Base-by-base conservation (phyloP, 2,113 vertebrate species). In the Holacanthus passer region DNA sequence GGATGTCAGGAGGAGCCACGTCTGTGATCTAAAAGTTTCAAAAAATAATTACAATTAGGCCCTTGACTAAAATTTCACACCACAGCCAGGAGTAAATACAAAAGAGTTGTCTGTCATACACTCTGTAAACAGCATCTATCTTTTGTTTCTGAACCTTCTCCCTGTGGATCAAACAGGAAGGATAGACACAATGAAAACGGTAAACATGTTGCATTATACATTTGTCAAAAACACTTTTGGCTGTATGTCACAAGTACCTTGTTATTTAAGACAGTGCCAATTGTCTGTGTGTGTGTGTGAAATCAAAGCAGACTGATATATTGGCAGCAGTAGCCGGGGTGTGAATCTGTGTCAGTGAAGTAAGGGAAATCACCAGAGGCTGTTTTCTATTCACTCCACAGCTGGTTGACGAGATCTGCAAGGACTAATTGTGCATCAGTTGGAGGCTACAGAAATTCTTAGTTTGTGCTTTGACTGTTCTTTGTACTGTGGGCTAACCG, bases 171-270 rank as follows among this genome's bases (percentile, higher is more conserved):
- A 63, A 77, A 83, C 73, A 77, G 12, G 14, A 84, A 82, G 50
- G 74, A 69, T 7, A 85, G 60, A 75, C 70, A 82, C 83, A 82
- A 81, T 75, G 52, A 79, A 83, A 80, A 73, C 39, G 53, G 82
- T 89, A 92, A 92, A 93, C 90, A 92, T 83, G 86, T 31, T 94
- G 81, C 91, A 93, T 93, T 93, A 94, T 94, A 89, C 81, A 93
- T 92, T 85, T 84, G 86, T 84, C 85, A 91, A 91, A 91, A 87
- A 84, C 80, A 92, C 73, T 88, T 88, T 93, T 93, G 91, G 91
- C 92, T 83, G 81, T 67, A 74, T 88, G 90, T 92, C 91, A 92
- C 91, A 87, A 77, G 63, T 52, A 91, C 86, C 87, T 88, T 89
- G 82, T 92, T 91, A 67, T 92, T 88, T 82, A 77, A 89, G 87